Base-by-base conservation (phyloP, 2,113 vertebrate species). In the Brachionichthys hirsutus region DNA sequence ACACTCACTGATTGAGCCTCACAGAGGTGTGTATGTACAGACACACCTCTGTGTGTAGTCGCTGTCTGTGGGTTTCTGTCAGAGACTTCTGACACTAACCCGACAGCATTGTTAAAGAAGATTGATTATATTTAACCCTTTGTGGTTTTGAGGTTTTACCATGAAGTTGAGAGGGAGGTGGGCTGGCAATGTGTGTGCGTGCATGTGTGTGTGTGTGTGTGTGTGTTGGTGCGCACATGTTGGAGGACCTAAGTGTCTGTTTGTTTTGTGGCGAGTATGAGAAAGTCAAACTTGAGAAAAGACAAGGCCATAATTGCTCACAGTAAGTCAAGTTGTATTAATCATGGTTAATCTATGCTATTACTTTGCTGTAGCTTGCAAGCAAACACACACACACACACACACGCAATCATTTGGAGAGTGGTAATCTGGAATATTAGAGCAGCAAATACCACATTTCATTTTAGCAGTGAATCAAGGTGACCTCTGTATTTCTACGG, bases 61-160 rank as follows among this genome's bases (percentile, higher is more conserved):
- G 42, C 70, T 81, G 63, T 85, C 81, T 66, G 70, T 78, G 70
- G 52, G 69, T 78, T 73, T 81, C 80, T 83, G 62, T 83, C 78
- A 84, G 82, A 41, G 20, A 63, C 79, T 69, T 75, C 77, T 81
- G 82, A 81, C 87, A 74, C 59, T 76, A 52, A 52, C 72, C 67
- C 89, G 90, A 91, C 90, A 90, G 86, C 80, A 81, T 78, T 83
- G 85, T 87, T 90, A 88, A 86, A 84, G 83, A 90, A 90, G 89
- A 90, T 90, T 87, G 85, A 91, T 91, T 87, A 87, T 84, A 83
- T 85, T 90, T 90, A 90, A 89, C 90, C 88, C 86, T 82, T 82
- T 75, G 90, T 86, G 88, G 89, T 89, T 88, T 85, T 76, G 80
- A 84, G 89, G 89, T n/a, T n/a, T n/a, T n/a, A n/a, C n/a, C n/a